Evolutionary conservation across 1,140 invertebrate species (phyloP).

Genomic region (Heliconius hermathena): DNA sequence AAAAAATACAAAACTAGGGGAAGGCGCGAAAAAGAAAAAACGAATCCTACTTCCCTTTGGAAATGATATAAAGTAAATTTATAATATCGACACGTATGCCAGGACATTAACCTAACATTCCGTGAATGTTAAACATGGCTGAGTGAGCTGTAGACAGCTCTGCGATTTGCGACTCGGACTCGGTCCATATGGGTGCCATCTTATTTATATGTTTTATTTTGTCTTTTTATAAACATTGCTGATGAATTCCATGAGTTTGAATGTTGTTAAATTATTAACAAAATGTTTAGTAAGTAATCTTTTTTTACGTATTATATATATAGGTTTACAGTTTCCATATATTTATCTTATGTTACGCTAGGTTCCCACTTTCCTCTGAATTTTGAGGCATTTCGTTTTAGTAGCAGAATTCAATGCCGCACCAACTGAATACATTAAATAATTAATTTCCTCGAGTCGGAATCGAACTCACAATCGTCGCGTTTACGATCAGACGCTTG

Average conservation of each 20-base stretch:
- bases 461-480: too few relatives aligned
- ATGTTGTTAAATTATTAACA: too few relatives aligned
- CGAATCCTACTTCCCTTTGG: background rate
- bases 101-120: conserved; percentile 60
- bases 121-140: conserved; percentile 50
- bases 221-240: background rate
- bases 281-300: too few relatives aligned
- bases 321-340: too few relatives aligned
- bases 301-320: background rate
- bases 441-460: too few relatives aligned
- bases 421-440: too few relatives aligned
- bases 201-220: background rate
- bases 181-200: background rate
- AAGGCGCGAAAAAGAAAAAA: background rate
- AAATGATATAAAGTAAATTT: conserved; percentile 18
- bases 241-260: background rate
- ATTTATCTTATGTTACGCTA: too few relatives aligned
- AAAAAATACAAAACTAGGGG: too few relatives aligned
- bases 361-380: too few relatives aligned
- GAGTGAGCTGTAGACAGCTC: conserved; percentile 46
- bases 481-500: too few relatives aligned
- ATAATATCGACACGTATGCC: conserved; percentile 34
- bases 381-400: too few relatives aligned
- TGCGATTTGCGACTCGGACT: conserved; percentile 47
- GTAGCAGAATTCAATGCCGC: too few relatives aligned